These are phyloP conservation scores for Anarsia innoxiella DNA, from an alignment of 2,888 invertebrate species.

Conservation along the genomic window DNA sequence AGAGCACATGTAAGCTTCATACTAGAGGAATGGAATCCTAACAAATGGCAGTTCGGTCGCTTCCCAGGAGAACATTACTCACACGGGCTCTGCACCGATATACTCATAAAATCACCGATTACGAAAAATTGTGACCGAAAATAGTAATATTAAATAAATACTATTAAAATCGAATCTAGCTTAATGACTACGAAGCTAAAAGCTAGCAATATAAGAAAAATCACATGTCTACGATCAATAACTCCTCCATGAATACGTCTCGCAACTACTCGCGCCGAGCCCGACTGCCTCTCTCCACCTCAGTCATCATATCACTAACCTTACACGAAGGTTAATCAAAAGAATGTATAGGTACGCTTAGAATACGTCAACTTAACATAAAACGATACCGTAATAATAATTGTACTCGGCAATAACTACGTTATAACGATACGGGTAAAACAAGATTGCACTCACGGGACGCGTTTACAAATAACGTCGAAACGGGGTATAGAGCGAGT, in stretches of 20 bases:
- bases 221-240: constrained; percentile 52
- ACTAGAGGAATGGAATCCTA: too few relatives aligned
- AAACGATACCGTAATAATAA: constrained; percentile 52
- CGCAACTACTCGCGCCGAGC: constrained; percentile 51
- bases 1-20: constrained; percentile 13
- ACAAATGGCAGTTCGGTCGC: too few relatives aligned
- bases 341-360: constrained; percentile 74
- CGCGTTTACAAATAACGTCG: constrained; percentile 42
- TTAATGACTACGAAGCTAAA: constrained; percentile 65
- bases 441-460: constrained; percentile 54
- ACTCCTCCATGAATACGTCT: constrained; percentile 46
- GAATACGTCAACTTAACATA: constrained; percentile 64
- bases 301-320: constrained; percentile 74
- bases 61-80: too few relatives aligned
- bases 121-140: constrained; percentile 49
- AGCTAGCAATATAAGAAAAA: constrained; percentile 66
- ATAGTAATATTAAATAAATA: constrained; percentile 56
- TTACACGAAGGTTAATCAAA: constrained; percentile 72
- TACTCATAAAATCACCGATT: constrained; percentile 17
- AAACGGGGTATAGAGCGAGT: constrained; percentile 47
- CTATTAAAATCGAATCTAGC: constrained; percentile 57
- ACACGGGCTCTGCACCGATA: background rate
- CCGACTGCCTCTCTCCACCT: constrained; percentile 53
- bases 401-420: constrained; percentile 64
- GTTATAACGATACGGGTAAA: constrained; percentile 42